A percentile compares a stretch with the other conserved stretches of the same genome.
phyloP scores from a whole-genome alignment of 1,140 invertebrate species.

The Apis dorsata region DNA sequence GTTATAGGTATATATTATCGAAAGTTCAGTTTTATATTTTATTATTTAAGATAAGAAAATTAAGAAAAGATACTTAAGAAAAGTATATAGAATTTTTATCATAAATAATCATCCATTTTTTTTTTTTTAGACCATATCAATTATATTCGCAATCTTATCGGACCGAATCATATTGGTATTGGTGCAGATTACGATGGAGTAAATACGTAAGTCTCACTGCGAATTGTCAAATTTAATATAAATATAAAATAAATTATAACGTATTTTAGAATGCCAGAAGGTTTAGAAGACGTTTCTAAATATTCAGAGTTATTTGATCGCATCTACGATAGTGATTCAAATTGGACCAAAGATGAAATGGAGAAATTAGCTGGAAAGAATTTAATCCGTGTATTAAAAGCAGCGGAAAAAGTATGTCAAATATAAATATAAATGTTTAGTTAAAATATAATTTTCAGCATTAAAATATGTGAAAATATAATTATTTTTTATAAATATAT shows the following conservation, averaged over 20 bases:
- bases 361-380: constrained; percentile 87
- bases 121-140: constrained; percentile 83
- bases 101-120: neutral
- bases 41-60: neutral
- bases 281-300: constrained; percentile 86
- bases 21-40: neutral
- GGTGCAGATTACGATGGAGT: constrained; percentile 83
- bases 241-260: constrained; percentile 19
- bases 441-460: too few relatives aligned
- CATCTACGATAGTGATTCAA: constrained; percentile 75
- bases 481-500: neutral
- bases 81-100: neutral
- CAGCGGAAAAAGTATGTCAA: constrained; percentile 83
- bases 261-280: constrained; percentile 80
- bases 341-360: constrained; percentile 85
- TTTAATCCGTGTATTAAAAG: constrained; percentile 84
- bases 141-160: constrained; percentile 81
- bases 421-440: too few relatives aligned
- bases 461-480: neutral
- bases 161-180: constrained; percentile 82
- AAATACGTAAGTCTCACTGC: constrained; percentile 73
- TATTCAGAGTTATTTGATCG: constrained; percentile 85
- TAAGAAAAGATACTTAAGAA: neutral
- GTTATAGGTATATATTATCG: constrained; percentile 43
- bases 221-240: neutral